Base-by-base conservation (phyloP, 92 coral and sea anemone genomes). In the Heteractis magnifica region DNA sequence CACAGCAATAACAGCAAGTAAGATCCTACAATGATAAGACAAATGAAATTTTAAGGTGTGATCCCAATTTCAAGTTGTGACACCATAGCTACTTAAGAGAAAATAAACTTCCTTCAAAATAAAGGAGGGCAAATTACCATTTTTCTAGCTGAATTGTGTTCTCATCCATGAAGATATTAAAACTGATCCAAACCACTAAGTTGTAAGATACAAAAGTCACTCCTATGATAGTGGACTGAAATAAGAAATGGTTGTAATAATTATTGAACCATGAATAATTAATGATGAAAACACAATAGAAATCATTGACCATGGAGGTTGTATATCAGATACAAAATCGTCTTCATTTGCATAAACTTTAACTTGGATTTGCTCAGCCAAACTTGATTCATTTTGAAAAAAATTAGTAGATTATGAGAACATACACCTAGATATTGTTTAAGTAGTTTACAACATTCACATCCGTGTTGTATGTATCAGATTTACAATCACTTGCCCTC, bases 1-100 rank as follows among this genome's bases (percentile, higher is more conserved):
- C 14, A 89, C 82, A 11, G 79, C 49, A 48, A 93, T 65, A 74
- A 92, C 89, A 65, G 84, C 75, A 70, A 87, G 85, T 13, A 82
- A 82, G 71, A 84, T 72, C 90, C 97, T 93, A 78, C 1, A 77
- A 82, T 23, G 21, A 4, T 4, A 77, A 70, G 6, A 84, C 15
- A 41, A 10, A 62, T 48, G 3, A 20, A 4, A 51, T 11, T 14
- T 64, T 10, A 49, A 49, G 76, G 0, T 23, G 48, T 7, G 6
- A 16, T 71, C 49, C 9, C 21, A 8, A 8, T 44, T 16, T 18
- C 26, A 65, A 10, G 10, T 1, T 34, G 44, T 53, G 58, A 53
- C 58, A 53, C 11, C 14, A 53, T 5, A 53, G 58, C 4, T 53
- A 34, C 14, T 53, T 53, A 13, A 53, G 6, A 62, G 26, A 8